phyloP scores from a whole-genome alignment of 2,888 invertebrate genomes.

The Eueremaeus valkanovi region DNA sequence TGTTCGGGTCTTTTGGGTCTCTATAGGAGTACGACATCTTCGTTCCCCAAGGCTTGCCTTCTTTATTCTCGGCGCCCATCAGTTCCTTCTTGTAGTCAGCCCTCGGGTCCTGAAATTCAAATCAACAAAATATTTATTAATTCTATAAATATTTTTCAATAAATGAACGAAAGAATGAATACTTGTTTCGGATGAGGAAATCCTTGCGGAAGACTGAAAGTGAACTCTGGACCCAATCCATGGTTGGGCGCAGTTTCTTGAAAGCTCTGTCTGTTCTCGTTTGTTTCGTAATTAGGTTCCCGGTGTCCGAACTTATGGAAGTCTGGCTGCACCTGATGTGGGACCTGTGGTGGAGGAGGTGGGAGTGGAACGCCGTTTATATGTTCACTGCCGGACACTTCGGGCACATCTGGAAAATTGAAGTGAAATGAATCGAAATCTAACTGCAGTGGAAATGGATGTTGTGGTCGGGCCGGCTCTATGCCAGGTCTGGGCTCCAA shows the following conservation, averaged over 20 bases:
- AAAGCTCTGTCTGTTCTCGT: background rate
- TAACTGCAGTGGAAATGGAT: background rate
- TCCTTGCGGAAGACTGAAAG: background rate
- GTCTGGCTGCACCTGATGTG: background rate
- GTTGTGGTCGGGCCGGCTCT: background rate
- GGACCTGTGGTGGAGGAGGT: background rate
- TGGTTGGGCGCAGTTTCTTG: background rate
- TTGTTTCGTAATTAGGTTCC: background rate
- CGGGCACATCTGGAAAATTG: background rate
- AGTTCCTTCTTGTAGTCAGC: background rate
- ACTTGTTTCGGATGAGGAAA: background rate
- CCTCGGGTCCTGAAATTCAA: background rate
- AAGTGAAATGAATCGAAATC: background rate
- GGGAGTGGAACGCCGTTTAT: background rate
- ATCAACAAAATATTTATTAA: background rate
- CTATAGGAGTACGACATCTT: conserved; percentile 29
- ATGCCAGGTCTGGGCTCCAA: no score
- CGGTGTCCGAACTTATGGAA: background rate
- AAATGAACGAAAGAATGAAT: background rate
- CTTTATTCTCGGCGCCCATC: conserved; percentile 16
- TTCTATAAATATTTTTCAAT: background rate
- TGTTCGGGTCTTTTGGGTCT: conserved; percentile 33
- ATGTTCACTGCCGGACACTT: background rate
- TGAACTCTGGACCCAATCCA: background rate
- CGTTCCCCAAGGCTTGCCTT: conserved; percentile 37